Conservation (phyloP, 2,888 invertebrate species). For the Pedicia rivosa region DNA sequence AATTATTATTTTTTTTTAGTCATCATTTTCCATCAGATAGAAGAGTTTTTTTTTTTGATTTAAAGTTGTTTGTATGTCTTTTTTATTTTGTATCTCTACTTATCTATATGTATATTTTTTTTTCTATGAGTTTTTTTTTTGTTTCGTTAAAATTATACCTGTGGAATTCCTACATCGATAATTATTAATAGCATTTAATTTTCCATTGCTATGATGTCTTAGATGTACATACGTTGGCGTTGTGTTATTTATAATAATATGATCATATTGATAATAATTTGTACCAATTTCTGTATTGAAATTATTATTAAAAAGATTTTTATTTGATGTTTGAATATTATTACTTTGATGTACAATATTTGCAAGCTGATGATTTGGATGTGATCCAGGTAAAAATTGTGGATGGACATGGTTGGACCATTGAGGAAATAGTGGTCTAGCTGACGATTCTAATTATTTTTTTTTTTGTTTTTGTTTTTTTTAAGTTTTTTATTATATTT, state of each 20-base stretch:
- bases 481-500: constrained; percentile 6
- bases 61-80: neutral
- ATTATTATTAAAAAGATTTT: constrained; percentile 17
- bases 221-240: constrained; percentile 5
- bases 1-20: too few species aligned
- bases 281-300: constrained; percentile 4
- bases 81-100: neutral
- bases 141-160: too few species aligned
- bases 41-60: too few species aligned
- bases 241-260: constrained; percentile 3
- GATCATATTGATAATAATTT: constrained; percentile 5
- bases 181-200: constrained; percentile 18
- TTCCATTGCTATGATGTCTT: constrained; percentile 4
- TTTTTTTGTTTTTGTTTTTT: neutral
- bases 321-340: constrained; percentile 3
- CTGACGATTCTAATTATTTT: constrained; percentile 24
- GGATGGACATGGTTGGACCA: constrained; percentile 93
- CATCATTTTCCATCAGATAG: too few species aligned
- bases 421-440: constrained; percentile 77
- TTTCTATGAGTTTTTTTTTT: too few species aligned
- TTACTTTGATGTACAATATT: constrained; percentile 32
- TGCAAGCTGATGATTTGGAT: constrained; percentile 47
- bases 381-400: constrained; percentile 83
- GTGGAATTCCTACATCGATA: constrained; percentile 29
- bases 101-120: too few species aligned